Conservation (phyloP, 1,140 invertebrate genomes). For the Scaptomyza hsui region DNA sequence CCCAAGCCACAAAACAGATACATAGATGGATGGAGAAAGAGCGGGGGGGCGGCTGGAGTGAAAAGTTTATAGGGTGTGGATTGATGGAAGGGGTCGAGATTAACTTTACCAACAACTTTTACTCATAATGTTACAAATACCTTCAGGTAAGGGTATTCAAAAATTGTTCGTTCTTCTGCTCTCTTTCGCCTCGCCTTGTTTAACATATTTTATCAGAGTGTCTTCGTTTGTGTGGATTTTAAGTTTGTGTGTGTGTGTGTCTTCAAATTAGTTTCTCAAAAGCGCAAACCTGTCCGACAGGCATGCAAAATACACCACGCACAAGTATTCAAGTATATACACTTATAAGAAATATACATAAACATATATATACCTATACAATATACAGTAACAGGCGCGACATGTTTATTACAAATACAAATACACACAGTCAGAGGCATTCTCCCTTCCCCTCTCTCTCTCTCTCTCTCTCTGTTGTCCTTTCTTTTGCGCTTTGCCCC, state of each 20-base stretch:
- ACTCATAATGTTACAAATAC: no score
- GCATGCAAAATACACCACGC: conserved; percentile 46
- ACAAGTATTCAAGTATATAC: conserved; percentile 6
- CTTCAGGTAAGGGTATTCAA: no score
- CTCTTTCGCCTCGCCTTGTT: conserved; percentile 3
- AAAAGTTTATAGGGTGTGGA: background rate
- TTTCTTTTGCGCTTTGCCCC: conserved; percentile 25
- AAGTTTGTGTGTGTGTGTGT: conserved; percentile 14
- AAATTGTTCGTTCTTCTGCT: background rate
- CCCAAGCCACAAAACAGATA: conserved; percentile 13
- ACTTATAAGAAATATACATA: conserved; percentile 5
- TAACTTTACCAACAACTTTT: no score
- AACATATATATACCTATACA: conserved; percentile 6
- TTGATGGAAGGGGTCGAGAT: background rate
- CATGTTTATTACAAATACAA: conserved; percentile 53
- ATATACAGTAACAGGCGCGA: conserved; percentile 28
- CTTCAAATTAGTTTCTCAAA: conserved; percentile 59
- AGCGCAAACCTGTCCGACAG: conserved; percentile 58
- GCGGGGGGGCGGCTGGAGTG: background rate
- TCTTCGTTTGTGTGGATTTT: conserved; percentile 6
- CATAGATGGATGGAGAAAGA: background rate
- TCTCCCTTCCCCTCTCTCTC: background rate
- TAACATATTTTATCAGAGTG: conserved; percentile 41
- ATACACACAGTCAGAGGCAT: conserved; percentile 12
- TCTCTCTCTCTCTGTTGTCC: conserved; percentile 2